Base-by-base conservation (phyloP, 1,140 invertebrate species). In the Orius insidiosus region DNA sequence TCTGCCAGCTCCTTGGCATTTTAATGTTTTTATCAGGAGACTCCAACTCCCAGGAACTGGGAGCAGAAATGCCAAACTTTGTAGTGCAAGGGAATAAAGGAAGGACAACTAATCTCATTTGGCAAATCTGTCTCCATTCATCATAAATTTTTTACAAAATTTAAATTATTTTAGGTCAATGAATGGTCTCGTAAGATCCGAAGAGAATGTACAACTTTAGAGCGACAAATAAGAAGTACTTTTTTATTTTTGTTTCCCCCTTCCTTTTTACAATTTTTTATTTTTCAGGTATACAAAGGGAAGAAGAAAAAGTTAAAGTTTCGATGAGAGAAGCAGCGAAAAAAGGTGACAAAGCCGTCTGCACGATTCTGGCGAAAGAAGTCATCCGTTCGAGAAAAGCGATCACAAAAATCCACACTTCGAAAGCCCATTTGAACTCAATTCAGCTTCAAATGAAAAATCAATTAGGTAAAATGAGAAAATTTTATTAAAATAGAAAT, bases 401-500 rank as follows among this genome's bases (percentile, higher is more conserved):
- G 0, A 76, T 92, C 16, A 81, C 72, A 54, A 89, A 93, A 65
- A 81, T 98, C 47, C 81, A 95, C 59, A 84, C 86, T 0, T 88
- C 88, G 0, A 97, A 97, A 66, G 92, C 95, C n/a, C 93, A 98
- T 55, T 66, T 99, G 3, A 98, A 94, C 63, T 98, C 94, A 1
- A 80, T 98, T 10, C 83, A 90, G 47, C 72, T 97, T 66, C 86
- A 92, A 65, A 98, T 98, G 90, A 94, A 96, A 62, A 92, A 97
- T 63, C 95, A 98, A 63, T 64, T 98, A 52, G 80, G 85, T 88
- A 67, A 61, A 13, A 18, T 42, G 40, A 42, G 13, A 14, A n/a
- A 5, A 5, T 11, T 16, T 41, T 41, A 18, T 19, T 35, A 34
- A 14, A 45, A 15, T 18, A 7, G n/a, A n/a, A n/a, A n/a, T n/a